Evolutionary conservation across 2,888 invertebrate species (phyloP).

Genomic region (Agrenia bidenticulata): DNA sequence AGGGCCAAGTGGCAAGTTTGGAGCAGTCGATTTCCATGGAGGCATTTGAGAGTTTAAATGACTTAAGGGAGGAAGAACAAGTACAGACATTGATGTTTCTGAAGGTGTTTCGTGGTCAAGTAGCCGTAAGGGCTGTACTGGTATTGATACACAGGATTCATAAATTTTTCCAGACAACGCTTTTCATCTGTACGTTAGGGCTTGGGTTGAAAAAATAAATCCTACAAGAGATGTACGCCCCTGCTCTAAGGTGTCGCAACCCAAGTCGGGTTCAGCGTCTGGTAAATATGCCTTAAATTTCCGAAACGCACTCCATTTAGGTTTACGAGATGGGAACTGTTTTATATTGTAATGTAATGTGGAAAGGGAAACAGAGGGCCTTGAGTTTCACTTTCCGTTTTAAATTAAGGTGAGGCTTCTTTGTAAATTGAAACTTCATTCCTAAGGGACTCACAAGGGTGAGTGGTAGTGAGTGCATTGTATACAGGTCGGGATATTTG

Average conservation of each 20-base stretch:
- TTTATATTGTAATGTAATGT: conserved; percentile 8
- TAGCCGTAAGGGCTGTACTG: not conserved
- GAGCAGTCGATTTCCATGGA: not conserved
- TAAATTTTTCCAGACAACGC: too few relatives aligned
- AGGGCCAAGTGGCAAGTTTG: not conserved
- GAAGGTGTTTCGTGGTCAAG: conserved; percentile 2
- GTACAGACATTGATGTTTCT: not conserved
- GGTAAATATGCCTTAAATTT: conserved; percentile 19
- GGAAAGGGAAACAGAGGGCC: not conserved
- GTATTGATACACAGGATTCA: too few relatives aligned
- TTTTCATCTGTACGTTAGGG: too few relatives aligned
- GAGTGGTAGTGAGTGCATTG: too few relatives aligned
- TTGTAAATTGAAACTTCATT: conserved; percentile 6
- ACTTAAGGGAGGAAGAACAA: not conserved
- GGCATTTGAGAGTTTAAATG: conserved; percentile 5
- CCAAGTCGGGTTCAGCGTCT: too few relatives aligned
- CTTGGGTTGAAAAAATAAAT: too few relatives aligned
- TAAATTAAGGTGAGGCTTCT: conserved; percentile 4
- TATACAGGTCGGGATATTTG: too few relatives aligned
- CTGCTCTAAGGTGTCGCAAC: too few relatives aligned
- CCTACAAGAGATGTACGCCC: too few relatives aligned
- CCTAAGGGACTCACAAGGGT: too few relatives aligned
- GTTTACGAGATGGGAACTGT: conserved; percentile 20
- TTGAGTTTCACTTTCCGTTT: not conserved
- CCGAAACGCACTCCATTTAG: conserved; percentile 14